Conservation (phyloP, 1,140 invertebrate genomes). For the Caenorhabditis brenneri region DNA sequence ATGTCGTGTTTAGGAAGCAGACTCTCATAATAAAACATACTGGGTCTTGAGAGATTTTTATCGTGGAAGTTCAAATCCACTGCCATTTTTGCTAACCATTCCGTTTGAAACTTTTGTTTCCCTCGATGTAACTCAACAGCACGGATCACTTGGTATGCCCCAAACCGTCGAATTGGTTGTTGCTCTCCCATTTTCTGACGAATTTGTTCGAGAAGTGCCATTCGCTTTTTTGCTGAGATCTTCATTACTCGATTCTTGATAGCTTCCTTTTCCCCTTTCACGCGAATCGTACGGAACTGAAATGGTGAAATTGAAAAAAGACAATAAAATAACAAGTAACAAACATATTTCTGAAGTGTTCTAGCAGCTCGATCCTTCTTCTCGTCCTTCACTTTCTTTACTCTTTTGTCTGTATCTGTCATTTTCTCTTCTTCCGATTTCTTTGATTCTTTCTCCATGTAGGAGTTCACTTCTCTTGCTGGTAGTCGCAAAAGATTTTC, state of each 20-base stretch:
- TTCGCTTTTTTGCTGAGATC: background rate
- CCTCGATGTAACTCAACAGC: background rate
- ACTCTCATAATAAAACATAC: background rate
- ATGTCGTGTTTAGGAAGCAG: background rate
- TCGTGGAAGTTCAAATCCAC: constrained; percentile 7
- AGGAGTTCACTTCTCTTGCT: constrained; percentile 10
- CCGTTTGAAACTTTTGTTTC: constrained; percentile 15
- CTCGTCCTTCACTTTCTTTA: background rate
- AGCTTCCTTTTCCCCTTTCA: background rate
- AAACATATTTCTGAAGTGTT: constrained; percentile 32
- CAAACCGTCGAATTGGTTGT: constrained; percentile 11
- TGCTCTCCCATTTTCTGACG: constrained; percentile 33
- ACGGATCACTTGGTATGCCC: constrained; percentile 11
- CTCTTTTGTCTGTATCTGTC: background rate
- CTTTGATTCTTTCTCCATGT: constrained; percentile 21
- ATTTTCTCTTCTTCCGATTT: constrained; percentile 10
- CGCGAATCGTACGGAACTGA: constrained; percentile 1
- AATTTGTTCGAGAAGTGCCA: background rate
- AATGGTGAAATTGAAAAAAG: background rate
- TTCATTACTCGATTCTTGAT: background rate
- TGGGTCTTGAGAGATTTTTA: constrained; percentile 11
- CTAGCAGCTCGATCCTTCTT: constrained; percentile 1
- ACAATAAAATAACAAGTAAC: background rate
- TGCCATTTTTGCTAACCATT: constrained; percentile 2
- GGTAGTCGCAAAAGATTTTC: constrained; percentile 9